These are phyloP conservation scores for Leptopilina clavipes DNA, from an alignment of 1,140 invertebrate genomes.

Conservation along the genomic window DNA sequence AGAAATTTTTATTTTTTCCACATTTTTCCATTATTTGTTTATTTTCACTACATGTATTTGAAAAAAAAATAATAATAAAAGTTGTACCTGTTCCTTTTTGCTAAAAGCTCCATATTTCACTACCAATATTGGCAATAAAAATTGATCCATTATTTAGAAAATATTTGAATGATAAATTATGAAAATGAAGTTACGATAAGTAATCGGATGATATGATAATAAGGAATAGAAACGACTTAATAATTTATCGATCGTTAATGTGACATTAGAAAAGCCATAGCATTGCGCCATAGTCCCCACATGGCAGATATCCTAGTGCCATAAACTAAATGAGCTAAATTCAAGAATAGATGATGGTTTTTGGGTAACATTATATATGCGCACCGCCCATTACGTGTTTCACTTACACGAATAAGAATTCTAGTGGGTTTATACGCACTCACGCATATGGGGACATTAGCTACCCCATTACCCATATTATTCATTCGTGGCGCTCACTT, in stretches of 20 bases:
- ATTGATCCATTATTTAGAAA: too few relatives aligned
- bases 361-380: constrained; percentile 67
- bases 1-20: neutral
- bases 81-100: too few relatives aligned
- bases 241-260: constrained; percentile 47
- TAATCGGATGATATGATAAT: too few relatives aligned
- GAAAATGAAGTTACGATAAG: neutral
- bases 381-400: constrained; percentile 68
- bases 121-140: too few relatives aligned
- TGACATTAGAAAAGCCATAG: constrained; percentile 49
- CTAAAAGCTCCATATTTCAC: too few relatives aligned
- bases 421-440: constrained; percentile 51
- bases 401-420: constrained; percentile 44
- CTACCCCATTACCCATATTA: constrained; percentile 72
- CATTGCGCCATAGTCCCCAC: constrained; percentile 34
- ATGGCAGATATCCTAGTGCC: constrained; percentile 48
- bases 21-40: neutral
- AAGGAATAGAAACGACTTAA: constrained; percentile 34
- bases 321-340: constrained; percentile 57
- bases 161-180: neutral
- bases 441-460: constrained; percentile 71
- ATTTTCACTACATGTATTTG: neutral
- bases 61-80: too few relatives aligned
- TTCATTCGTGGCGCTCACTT: constrained; percentile 53
- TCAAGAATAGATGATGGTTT: constrained; percentile 59